Conservation (phyloP, 2,797 vertebrate species). For the Myotis findleyi region DNA sequence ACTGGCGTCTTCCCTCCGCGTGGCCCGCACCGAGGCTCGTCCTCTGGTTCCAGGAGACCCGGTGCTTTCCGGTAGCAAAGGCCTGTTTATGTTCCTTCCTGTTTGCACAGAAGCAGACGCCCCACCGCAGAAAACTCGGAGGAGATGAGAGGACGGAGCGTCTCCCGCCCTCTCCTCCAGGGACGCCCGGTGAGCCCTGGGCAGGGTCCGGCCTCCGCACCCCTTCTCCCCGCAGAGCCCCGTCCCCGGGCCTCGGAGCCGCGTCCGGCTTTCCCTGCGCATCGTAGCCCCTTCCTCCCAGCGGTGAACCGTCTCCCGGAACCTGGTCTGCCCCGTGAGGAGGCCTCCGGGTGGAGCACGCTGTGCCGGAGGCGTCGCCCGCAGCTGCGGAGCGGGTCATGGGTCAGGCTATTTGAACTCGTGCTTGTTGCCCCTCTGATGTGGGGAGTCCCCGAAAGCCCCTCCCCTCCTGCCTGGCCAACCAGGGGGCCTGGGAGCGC, state of each 20-base stretch:
- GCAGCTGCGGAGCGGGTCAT: background rate
- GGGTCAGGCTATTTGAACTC: background rate
- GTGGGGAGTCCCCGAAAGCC: background rate
- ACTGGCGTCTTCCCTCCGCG: background rate
- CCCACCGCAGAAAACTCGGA: conserved; percentile 12
- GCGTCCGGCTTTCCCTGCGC: background rate
- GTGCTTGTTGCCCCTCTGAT: background rate
- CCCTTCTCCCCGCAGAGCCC: background rate
- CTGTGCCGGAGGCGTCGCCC: background rate
- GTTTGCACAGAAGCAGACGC: conserved; percentile 49
- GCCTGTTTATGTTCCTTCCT: background rate
- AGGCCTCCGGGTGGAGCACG: background rate
- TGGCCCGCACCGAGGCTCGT: background rate
- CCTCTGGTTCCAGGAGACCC: conserved; percentile 14
- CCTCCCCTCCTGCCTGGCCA: background rate
- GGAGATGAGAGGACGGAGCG: conserved; percentile 19
- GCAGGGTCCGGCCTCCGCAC: background rate
- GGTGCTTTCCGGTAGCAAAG: conserved; percentile 38
- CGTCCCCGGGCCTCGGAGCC: rapidly evolving
- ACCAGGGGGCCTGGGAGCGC: background rate
- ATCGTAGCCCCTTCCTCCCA: background rate
- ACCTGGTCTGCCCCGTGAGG: background rate
- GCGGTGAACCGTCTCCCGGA: background rate
- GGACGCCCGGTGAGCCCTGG: background rate
- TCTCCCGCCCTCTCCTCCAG: background rate